Evolutionary conservation across 30 jellyfish, hydroid and myxozoan species (phyloP), one percentile per base, ranked within the genome.

Genomic region (Aurelia sp.): DNA sequence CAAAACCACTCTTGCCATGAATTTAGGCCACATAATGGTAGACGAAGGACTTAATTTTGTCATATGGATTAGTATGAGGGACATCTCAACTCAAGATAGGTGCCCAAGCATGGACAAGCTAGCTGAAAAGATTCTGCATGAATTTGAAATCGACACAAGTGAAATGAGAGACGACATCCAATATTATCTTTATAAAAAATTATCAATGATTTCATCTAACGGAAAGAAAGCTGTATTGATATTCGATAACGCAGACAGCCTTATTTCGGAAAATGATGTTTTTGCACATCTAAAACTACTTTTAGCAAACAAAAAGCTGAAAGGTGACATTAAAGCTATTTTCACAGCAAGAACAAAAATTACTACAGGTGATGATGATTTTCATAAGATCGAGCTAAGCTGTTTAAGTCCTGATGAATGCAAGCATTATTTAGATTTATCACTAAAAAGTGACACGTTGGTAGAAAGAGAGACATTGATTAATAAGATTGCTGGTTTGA

Each of bases 41-140:
- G 85, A 53, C 16, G 57, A 74, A 74, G 31, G n/a, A 22, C 73
- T 21, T 20, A 74, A 74, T 59, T 74, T 50, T 44, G 73, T 37
- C 17, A 74, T 74, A 50, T 74, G 85, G 85, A 52, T 74, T 31
- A 74, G 60, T 53, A 74, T 74, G 85, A 51, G 85, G 19, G 85
- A 74, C 60, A 23, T 74, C 1, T 21, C 85, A 6, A 44, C 15
- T 44, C 23, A 52, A 13, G 27, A 48, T 4, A n/a, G 41, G 17
- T 20, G 21, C 27, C 85, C 85, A 52, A 20, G 60, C 1, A 60
- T 74, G 11, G 61, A 52, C 10, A 53, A 50, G 20, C 58, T 74
- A 19, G 85, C 85, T 16, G 59, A 18, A 11, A 23, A 48, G 20
- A 74, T 74, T 62, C 35, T 74, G 30, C 66, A 22, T 23, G 85